These are phyloP conservation scores for Halyomorpha halys DNA, from an alignment of 1,140 invertebrate species.

Conservation along the genomic window DNA sequence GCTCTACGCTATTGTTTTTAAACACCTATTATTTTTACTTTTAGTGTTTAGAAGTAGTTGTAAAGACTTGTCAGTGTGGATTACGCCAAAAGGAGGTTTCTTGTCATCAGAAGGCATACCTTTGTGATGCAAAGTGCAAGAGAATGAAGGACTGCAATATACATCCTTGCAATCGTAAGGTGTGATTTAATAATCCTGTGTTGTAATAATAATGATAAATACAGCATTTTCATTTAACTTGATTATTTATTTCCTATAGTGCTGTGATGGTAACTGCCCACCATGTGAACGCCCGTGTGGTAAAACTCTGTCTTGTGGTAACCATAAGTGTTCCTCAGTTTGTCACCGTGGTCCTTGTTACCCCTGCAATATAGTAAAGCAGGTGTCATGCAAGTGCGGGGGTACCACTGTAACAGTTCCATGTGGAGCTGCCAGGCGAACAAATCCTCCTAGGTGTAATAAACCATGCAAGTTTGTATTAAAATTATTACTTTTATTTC, in stretches of 20 bases:
- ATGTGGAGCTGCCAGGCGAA: constrained; percentile 68
- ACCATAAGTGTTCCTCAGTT: constrained; percentile 76
- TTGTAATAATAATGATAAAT: neutral
- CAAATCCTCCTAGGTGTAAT: constrained; percentile 66
- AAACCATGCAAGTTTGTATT: constrained; percentile 51
- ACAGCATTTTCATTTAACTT: neutral
- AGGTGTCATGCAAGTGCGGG: constrained; percentile 74
- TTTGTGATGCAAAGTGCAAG: constrained; percentile 83
- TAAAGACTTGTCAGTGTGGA: constrained; percentile 73
- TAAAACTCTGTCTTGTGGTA: constrained; percentile 67
- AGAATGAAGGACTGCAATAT: constrained; percentile 68
- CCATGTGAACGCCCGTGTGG: constrained; percentile 81
- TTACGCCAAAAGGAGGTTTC: constrained; percentile 69
- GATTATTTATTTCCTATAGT: constrained; percentile 40
- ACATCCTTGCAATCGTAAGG: constrained; percentile 80
- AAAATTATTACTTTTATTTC: neutral
- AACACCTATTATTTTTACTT: constrained; percentile 13
- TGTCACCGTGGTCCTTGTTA: constrained; percentile 87
- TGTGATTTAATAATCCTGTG: constrained; percentile 30
- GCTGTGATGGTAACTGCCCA: constrained; percentile 73
- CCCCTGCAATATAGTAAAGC: constrained; percentile 68
- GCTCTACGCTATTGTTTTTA: neutral
- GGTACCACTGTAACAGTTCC: constrained; percentile 67
- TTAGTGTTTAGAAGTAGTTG: constrained; percentile 66
- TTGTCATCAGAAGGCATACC: constrained; percentile 70